A percentile compares a stretch with the other conserved stretches of the same genome.
phyloP scores from a whole-genome alignment of 92 coral and sea anemone genomes.

The Epizoanthus fatuus region DNA sequence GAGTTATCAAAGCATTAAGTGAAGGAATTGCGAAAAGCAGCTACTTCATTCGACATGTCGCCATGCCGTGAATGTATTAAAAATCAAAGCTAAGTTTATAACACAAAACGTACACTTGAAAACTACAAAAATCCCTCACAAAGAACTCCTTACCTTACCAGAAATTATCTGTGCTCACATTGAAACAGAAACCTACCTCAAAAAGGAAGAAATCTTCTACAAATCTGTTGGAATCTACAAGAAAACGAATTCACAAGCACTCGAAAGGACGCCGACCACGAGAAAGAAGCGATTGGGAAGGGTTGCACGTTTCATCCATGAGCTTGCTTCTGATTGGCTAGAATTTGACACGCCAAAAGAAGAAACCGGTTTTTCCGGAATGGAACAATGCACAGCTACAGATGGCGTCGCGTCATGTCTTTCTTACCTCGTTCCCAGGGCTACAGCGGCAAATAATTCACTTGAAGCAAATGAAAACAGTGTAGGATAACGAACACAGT shows the following conservation, averaged over 20 bases:
- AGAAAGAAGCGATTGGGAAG: conserved; percentile 9
- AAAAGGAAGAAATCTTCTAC: conserved; percentile 49
- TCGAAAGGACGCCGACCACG: conserved; percentile 38
- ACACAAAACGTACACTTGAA: conserved; percentile 29
- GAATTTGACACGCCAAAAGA: conserved; percentile 18
- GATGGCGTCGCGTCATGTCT: neutral
- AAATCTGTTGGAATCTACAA: conserved; percentile 22
- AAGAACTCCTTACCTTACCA: conserved; percentile 45
- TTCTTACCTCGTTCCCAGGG: too few species aligned
- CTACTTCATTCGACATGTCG: conserved; percentile 30
- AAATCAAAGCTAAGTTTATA: conserved; percentile 35
- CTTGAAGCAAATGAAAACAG: too few species aligned
- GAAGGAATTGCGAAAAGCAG: conserved; percentile 6
- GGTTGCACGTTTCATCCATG: conserved; percentile 41
- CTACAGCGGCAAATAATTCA: too few species aligned
- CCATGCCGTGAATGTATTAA: conserved; percentile 18
- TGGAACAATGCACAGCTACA: conserved; percentile 10
- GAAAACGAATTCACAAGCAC: neutral
- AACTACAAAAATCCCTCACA: conserved; percentile 29
- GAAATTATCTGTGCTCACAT: conserved; percentile 43
- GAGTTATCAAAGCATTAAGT: conserved; percentile 29
- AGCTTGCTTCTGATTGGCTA: conserved; percentile 41
- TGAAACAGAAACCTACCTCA: conserved; percentile 54
- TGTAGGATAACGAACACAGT: too few species aligned
- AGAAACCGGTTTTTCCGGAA: conserved; percentile 49